Evolutionary conservation across 1,140 invertebrate species (phyloP).

Genomic region (Cydia pomonella): DNA sequence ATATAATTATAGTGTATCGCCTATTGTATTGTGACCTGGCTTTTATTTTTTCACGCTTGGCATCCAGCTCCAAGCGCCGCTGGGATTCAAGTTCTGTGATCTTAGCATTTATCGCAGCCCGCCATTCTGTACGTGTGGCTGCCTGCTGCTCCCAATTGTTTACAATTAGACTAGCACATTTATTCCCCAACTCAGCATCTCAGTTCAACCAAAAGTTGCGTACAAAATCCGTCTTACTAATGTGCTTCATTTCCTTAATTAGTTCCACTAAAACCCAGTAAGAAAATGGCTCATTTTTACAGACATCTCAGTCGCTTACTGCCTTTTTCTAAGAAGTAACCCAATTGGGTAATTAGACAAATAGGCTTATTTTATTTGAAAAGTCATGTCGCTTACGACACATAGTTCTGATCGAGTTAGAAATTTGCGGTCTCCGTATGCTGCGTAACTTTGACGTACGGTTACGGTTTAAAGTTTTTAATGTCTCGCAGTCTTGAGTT

Average conservation of each 20-base stretch:
- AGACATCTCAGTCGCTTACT: not conserved
- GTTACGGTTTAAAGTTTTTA: slow-evolving; percentile 6
- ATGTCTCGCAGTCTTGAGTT: slow-evolving; percentile 1
- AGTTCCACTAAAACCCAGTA: not conserved
- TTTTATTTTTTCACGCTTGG: too few relatives aligned
- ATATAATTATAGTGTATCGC: too few relatives aligned
- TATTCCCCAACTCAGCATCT: not conserved
- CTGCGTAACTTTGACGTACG: slow-evolving; percentile 17
- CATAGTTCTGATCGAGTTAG: not conserved
- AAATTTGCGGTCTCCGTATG: slow-evolving; percentile 1
- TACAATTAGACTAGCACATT: not conserved
- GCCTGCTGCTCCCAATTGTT: too few relatives aligned
- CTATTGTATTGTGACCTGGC: not conserved
- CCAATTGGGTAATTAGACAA: not conserved
- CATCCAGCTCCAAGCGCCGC: too few relatives aligned
- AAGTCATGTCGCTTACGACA: not conserved
- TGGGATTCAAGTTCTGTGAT: too few relatives aligned
- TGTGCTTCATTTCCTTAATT: not conserved
- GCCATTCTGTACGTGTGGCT: too few relatives aligned
- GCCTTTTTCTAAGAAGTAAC: not conserved
- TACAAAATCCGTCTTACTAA: not conserved
- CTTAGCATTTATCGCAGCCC: too few relatives aligned
- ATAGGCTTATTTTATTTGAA: not conserved
- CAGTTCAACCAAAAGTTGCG: not conserved
- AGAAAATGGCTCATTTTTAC: not conserved